Evolutionary conservation across 2,888 invertebrate species (phyloP).

Genomic region (Baccha elongata): DNA sequence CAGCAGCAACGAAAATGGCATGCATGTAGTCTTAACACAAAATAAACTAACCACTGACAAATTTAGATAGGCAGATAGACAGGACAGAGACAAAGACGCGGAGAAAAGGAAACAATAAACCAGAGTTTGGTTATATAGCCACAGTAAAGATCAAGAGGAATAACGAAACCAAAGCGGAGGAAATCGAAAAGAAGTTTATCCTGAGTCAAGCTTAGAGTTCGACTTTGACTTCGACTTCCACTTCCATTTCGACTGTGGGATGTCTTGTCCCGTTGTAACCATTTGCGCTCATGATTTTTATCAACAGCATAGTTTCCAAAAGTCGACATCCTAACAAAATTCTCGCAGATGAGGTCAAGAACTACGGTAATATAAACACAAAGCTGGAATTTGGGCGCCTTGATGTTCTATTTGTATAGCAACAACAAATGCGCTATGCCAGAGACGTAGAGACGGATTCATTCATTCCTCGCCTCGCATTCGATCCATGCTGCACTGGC

Average conservation of each 20-base stretch:
- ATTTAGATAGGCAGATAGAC: slow-evolving; percentile 71
- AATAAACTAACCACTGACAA: slow-evolving; percentile 73
- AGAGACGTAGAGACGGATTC: slow-evolving; percentile 29
- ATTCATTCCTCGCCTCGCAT: slow-evolving; percentile 44
- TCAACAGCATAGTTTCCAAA: slow-evolving; percentile 44
- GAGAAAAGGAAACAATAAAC: slow-evolving; percentile 2
- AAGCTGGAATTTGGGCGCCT: slow-evolving; percentile 68
- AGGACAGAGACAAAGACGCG: slow-evolving; percentile 61
- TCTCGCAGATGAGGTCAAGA: slow-evolving; percentile 57
- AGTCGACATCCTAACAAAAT: slow-evolving; percentile 51
- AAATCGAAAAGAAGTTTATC: slow-evolving; percentile 71
- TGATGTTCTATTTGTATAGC: slow-evolving; percentile 59
- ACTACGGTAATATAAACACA: slow-evolving; percentile 63
- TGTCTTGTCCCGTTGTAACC: slow-evolving; percentile 37
- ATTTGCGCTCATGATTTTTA: slow-evolving; percentile 70
- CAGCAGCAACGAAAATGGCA: slow-evolving; percentile 54
- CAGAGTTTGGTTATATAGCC: neutral
- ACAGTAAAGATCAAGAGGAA: neutral
- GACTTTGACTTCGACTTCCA: slow-evolving; percentile 6
- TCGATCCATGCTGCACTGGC: slow-evolving; percentile 56
- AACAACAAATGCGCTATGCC: neutral
- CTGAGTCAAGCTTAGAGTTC: slow-evolving; percentile 22
- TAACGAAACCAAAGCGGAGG: slow-evolving; percentile 17
- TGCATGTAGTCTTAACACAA: slow-evolving; percentile 70
- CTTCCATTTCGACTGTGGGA: neutral